Conservation (phyloP, 2,113 vertebrate species). For the Tetraodon nigroviridis region DNA sequence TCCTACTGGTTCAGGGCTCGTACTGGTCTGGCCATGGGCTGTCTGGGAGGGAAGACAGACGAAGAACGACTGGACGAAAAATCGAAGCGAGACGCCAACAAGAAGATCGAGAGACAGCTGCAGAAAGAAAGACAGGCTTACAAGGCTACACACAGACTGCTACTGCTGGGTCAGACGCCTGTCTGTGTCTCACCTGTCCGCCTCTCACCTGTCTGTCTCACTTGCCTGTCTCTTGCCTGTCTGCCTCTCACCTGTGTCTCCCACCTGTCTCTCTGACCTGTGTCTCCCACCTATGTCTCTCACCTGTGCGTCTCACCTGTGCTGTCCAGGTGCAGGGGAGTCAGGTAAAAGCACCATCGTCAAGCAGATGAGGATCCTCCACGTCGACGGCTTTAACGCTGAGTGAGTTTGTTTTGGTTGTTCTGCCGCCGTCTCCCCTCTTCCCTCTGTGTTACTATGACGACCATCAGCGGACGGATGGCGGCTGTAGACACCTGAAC, state of each 20-base stretch:
- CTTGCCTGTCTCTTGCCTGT: slow-evolving; percentile 9
- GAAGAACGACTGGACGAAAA: slow-evolving; percentile 67
- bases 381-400: slow-evolving; percentile 95
- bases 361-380: slow-evolving; percentile 98
- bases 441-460: too few species aligned
- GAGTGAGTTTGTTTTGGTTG: slow-evolving; percentile 80
- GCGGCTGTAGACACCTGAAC: too few species aligned
- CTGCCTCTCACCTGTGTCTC: not conserved
- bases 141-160: slow-evolving; percentile 85
- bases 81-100: slow-evolving; percentile 63
- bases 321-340: slow-evolving; percentile 90
- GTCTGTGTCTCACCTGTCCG: not conserved
- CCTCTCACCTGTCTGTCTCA: not conserved
- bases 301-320: slow-evolving; percentile 3
- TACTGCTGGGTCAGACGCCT: slow-evolving; percentile 80
- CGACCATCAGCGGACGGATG: too few species aligned
- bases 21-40: slow-evolving; percentile 58
- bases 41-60: slow-evolving; percentile 65
- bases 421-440: not conserved
- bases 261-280: slow-evolving; percentile 5
- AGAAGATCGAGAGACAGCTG: slow-evolving; percentile 67
- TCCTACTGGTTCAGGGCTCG: not conserved
- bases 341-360: slow-evolving; percentile 99
- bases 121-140: slow-evolving; percentile 80
- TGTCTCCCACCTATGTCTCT: not conserved